Base-by-base conservation (phyloP, 2,113 vertebrate species). In the Corydoras maculifer region DNA sequence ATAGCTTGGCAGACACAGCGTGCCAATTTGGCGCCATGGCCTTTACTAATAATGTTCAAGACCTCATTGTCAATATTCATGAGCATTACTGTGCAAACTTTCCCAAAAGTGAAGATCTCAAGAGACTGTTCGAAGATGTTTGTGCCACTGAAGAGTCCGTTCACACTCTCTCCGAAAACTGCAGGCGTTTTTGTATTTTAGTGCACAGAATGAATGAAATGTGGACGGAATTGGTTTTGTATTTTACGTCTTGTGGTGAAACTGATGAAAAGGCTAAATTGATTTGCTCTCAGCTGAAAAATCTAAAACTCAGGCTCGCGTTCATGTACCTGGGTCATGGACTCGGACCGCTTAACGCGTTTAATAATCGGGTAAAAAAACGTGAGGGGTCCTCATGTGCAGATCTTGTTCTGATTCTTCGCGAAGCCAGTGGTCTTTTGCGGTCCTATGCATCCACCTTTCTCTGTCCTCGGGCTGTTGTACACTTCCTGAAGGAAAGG, bases 271-370 rank as follows among this genome's bases (percentile, higher is more conserved):
- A 82, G 67, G 82, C 74, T 54, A 78, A 80, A 64, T 65, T 51
- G n/a, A 86, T 90, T 77, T 82, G 72, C 72, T 80, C 77, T 2
- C 81, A 80, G 62, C 69, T 91, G 58, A 77, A 84, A 58, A 82
- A 86, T 77, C 80, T 79, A 30, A 84, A 82, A 84, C 69, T 89
- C 78, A 87, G 70, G 75, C 77, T 80, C 9, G 81, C 75, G 0
- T 86, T 89, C 13, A 78, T 87, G 79, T 88, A 88, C 68, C 75
- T 91, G 53, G 81, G 83, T 43, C 69, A 85, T 31, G 80, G 82
- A 58, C 61, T 91, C 32, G 84, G 82, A 71, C 87, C 88, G 5
- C 81, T 91, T 50, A 70, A 77, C 15, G 72, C 11, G 14, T 88
- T 89, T 65, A 84, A 85, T 31, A 75, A 25, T 14, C 65, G 29